Evolutionary conservation across 2,113 vertebrate genomes (phyloP), one percentile per base, ranked within the genome.

Genomic region (Psittacula cyanocephala): DNA sequence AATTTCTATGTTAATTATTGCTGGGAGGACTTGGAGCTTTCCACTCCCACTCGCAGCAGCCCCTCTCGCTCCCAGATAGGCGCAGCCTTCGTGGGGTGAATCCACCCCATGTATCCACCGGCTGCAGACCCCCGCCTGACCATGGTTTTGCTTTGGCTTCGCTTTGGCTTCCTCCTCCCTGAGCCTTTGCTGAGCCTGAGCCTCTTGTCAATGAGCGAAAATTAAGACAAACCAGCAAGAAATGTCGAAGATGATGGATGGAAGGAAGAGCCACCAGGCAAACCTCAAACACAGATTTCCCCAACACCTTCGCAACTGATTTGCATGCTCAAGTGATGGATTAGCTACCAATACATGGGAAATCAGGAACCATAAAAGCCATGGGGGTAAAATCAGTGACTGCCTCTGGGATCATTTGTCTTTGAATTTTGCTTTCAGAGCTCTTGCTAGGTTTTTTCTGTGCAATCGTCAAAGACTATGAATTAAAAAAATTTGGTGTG

Each of bases 101-200:
- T 52, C 50, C 50, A 17, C 50, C 27, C 50, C 9, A 27, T 52
- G 9, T 28, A 52, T 25, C 27, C 50, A 52, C 50, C 3, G 1
- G 59, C 17, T 52, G 68, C 72, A 80, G 76, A 52, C 16, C 72
- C 80, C 10, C 9, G 41, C 5, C 68, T 0, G 2, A 25, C 46
- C 7, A 2, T 0, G 2, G 47, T 27, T 33, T 14, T 0, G 2
- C 37, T 75, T 50, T 0, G 7, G 46, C 50, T 64, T 44, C 4
- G 2, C 37, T 75, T 50, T 0, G 7, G 46, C 50, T 64, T 44
- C 4, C 3, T 41, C 68, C 68, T 64, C 24, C 63, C 63, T 1
- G 13, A 64, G 44, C 23, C 18, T 92, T 49, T 28, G 52, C 52
- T 10, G 55, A 81, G 44, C 39, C n/a, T 3, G 2, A 69, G 39